Evolutionary conservation across 2,888 invertebrate species (phyloP).

Genomic region (Brachynemurus nebulosus): DNA sequence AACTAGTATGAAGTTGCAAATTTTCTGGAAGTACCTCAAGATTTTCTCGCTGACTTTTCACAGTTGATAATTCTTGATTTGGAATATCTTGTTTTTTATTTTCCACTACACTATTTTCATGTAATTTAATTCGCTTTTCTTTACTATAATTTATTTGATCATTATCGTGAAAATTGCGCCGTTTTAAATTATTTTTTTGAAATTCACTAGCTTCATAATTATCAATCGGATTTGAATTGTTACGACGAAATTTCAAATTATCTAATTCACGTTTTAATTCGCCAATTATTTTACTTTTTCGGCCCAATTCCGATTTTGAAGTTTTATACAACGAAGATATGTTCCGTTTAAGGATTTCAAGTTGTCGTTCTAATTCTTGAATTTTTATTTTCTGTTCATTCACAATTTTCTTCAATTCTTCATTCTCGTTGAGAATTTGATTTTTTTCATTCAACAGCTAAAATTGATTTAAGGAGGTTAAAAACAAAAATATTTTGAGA

Average conservation of each 20-base stretch:
- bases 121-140: not conserved
- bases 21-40: too few relatives aligned
- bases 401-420: not conserved
- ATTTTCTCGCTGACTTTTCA: too few relatives aligned
- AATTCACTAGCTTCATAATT: not conserved
- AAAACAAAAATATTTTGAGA: not conserved
- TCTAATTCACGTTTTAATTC: not conserved
- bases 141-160: not conserved
- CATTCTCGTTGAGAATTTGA: not conserved
- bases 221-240: not conserved
- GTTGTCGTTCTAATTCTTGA: not conserved
- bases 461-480: not conserved
- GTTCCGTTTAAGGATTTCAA: not conserved
- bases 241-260: not conserved
- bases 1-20: too few relatives aligned
- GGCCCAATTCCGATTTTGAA: not conserved
- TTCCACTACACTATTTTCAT: not conserved
- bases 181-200: not conserved
- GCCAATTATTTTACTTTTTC: not conserved
- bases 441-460: not conserved
- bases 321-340: not conserved
- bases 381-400: not conserved
- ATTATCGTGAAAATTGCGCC: not conserved
- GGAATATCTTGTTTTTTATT: not conserved
- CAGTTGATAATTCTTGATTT: not conserved